A percentile compares a stretch with the other conserved stretches of the same genome.
Evolutionary conservation across 2,797 vertebrate species (phyloP).

Genomic region (Babyrousa celebensis): DNA sequence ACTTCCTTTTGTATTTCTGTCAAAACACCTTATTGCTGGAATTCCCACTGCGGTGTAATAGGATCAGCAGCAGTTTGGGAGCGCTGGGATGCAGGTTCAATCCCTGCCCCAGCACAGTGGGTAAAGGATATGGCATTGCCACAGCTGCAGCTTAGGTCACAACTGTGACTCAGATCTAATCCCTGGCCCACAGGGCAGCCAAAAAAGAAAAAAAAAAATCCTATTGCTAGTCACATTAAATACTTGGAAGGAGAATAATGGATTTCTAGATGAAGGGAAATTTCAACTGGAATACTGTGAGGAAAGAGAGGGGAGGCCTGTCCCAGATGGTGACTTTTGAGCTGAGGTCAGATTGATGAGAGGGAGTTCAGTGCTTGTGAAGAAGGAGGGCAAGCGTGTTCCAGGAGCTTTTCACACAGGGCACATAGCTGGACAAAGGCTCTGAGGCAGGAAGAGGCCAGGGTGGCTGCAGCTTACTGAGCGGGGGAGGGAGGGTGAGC

Average conservation of each 20-base stretch:
- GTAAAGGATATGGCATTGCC: no score
- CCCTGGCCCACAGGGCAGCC: no score
- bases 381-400: not conserved
- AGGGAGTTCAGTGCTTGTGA: not conserved
- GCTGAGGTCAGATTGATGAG: not conserved
- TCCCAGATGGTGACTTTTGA: not conserved
- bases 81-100: no score
- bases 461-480: not conserved
- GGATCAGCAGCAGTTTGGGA: no score
- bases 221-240: not conserved
- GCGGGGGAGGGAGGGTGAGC: not conserved
- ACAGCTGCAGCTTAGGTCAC: no score
- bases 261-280: not conserved
- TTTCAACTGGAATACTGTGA: not conserved
- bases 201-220: no score
- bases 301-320: not conserved
- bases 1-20: not conserved
- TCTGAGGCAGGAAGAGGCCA: not conserved
- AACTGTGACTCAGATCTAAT: no score
- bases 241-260: not conserved
- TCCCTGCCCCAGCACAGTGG: no score
- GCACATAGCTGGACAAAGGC: accelerated
- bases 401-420: not conserved
- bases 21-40: not conserved
- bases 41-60: no score